phyloP scores from a whole-genome alignment of 1,140 invertebrate genomes.

The Drosophila ironensis region DNA sequence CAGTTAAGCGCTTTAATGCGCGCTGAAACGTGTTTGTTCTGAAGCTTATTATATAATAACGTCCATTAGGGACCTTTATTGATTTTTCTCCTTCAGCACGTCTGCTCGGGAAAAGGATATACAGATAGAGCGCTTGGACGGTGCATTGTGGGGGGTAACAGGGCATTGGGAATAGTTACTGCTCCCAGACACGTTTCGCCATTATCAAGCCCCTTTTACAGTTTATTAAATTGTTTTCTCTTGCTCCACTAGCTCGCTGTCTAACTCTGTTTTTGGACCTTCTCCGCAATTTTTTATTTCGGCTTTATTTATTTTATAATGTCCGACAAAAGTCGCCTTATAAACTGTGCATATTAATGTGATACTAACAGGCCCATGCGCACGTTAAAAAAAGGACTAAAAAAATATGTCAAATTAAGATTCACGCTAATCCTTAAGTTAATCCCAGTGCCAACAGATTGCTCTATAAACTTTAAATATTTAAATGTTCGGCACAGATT shows the following conservation, averaged over 20 bases:
- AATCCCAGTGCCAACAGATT: too few species aligned
- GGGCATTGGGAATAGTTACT: slow-evolving; percentile 36
- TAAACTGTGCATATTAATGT: slow-evolving; percentile 71
- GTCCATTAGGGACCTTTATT: slow-evolving; percentile 76
- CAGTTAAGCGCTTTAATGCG: slow-evolving; percentile 66
- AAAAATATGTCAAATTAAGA: too few species aligned
- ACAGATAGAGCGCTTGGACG: slow-evolving; percentile 4
- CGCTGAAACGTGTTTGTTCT: slow-evolving; percentile 62
- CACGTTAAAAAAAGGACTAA: neutral
- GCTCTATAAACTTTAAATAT: too few species aligned
- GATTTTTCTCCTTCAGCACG: slow-evolving; percentile 70
- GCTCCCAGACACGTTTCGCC: slow-evolving; percentile 63
- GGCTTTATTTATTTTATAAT: slow-evolving; percentile 56
- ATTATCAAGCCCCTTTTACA: slow-evolving; percentile 77
- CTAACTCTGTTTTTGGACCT: neutral
- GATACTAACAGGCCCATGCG: slow-evolving; percentile 7
- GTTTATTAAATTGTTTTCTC: slow-evolving; percentile 76
- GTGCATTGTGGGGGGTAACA: too few species aligned
- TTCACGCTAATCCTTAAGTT: too few species aligned
- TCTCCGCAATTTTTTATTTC: slow-evolving; percentile 42
- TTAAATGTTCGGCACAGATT: neutral
- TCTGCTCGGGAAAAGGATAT: slow-evolving; percentile 25
- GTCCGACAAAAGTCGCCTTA: slow-evolving; percentile 51
- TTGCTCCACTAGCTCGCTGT: slow-evolving; percentile 2
- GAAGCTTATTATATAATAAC: slow-evolving; percentile 76